Percentiles rank a stretch among this genome's conserved stretches.
Conservation (phyloP, 2,113 vertebrate species). For the Tringa solitaria region DNA sequence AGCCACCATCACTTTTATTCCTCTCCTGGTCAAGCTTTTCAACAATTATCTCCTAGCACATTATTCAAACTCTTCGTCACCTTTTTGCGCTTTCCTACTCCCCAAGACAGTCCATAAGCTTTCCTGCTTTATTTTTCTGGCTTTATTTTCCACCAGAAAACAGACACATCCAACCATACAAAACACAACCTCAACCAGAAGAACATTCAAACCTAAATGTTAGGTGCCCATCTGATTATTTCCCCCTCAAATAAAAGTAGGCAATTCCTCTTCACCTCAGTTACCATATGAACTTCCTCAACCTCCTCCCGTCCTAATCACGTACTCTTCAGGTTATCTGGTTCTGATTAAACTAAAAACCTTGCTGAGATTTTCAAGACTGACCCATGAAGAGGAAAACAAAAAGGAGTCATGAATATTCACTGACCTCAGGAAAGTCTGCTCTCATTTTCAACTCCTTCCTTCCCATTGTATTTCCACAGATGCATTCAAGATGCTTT, state of each 20-base stretch:
- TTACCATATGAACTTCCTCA: not conserved
- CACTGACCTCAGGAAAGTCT: not conserved
- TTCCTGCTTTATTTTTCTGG: not conserved
- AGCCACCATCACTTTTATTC: accelerated
- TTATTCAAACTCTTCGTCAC: not conserved
- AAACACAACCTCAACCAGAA: not conserved
- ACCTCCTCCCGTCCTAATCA: not conserved
- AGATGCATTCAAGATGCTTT: not conserved
- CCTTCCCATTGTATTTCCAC: not conserved
- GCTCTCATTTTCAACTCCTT: not conserved
- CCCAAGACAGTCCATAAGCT: not conserved
- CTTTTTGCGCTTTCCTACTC: not conserved
- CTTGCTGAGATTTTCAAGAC: not conserved
- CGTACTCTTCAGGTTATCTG: not conserved
- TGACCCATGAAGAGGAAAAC: not conserved
- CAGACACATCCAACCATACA: not conserved
- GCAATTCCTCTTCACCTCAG: not conserved
- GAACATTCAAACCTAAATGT: not conserved
- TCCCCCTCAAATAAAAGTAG: not conserved
- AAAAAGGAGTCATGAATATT: not conserved
- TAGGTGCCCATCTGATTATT: not conserved
- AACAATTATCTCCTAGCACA: not conserved
- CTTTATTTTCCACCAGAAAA: not conserved
- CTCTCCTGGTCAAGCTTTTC: not conserved
- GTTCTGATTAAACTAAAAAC: not conserved